Evolutionary conservation across 2,113 vertebrate species (phyloP), one percentile per base, ranked within the genome.

Genomic region (Daubentonia madagascariensis): DNA sequence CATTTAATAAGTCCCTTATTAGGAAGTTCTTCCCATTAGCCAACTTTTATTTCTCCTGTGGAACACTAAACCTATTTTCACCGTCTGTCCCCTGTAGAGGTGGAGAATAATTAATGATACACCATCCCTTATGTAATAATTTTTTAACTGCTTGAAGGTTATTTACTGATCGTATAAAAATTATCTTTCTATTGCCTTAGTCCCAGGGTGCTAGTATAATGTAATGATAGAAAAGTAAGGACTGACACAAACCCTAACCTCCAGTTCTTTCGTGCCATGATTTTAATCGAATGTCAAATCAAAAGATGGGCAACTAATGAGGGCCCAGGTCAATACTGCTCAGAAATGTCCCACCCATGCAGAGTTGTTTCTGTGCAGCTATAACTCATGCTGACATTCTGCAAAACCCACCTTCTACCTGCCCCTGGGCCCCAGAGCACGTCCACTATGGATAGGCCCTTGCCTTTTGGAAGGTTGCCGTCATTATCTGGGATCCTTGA

Each of bases 81-180:
- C 48, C 48, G 14, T 28, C 73, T 72, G 67, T 79, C 52, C 48
- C 40, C 40, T n/a, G 3, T 40, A 89, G 83, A 81, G 43, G 63
- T 45, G 37, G 79, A 95, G 63, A 96, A 96, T 97, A 98, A 95
- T 94, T 97, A 97, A 97, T 0, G 2, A 88, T 72, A 73, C 6
- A 32, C 63, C 65, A 90, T 76, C 80, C 50, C 43, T 92, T 85
- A 65, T 25, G 45, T 85, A 88, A 95, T 94, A 96, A 95, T 94
- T 96, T 90, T 96, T 97, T 80, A 96, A 95, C 96, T 81, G 16
- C 40, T 84, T 54, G 70, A 92, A 96, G 50, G 87, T 97, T 97
- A 97, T 95, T 97, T 97, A 94, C 80, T 88, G 45, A 81, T 90
- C 75, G 94, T 96, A 89, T 95, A 96, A 97, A 98, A 97, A 97